A percentile compares a stretch with the other conserved stretches of the same genome.
Evolutionary conservation across 1,140 invertebrate species (phyloP).

Genomic region (Drusus annulatus): DNA sequence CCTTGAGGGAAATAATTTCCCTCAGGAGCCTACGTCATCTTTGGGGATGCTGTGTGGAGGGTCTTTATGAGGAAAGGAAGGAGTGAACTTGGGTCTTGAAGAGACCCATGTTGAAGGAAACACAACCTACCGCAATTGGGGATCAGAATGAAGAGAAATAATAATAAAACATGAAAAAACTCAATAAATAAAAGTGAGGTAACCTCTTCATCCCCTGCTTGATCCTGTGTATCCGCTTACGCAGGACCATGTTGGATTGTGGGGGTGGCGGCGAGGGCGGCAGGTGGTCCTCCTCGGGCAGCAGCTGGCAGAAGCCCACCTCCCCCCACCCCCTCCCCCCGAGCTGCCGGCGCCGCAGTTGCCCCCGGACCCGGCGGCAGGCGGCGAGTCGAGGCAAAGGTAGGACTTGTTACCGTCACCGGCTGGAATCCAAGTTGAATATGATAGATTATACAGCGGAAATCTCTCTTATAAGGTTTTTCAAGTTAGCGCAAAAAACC

Average conservation of each 20-base stretch:
- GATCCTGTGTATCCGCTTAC: slow-evolving; percentile 88
- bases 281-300: slow-evolving; percentile 72
- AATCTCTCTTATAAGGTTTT: no score
- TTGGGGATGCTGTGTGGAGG: no score
- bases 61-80: no score
- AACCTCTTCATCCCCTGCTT: slow-evolving; percentile 90
- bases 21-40: no score
- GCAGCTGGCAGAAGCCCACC: slow-evolving; percentile 67
- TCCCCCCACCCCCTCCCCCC: slow-evolving; percentile 64
- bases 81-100: no score
- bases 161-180: no score
- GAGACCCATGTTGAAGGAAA: no score
- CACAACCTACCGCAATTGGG: no score
- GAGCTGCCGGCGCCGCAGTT: slow-evolving; percentile 64
- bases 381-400: slow-evolving; percentile 75
- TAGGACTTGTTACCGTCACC: slow-evolving; percentile 77
- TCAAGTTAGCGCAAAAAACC: no score
- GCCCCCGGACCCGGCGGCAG: slow-evolving; percentile 67
- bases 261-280: slow-evolving; percentile 76
- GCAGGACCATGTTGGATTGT: slow-evolving; percentile 86
- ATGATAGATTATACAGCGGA: no score
- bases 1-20: no score
- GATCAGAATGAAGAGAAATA: no score
- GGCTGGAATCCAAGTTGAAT: slow-evolving; percentile 63
- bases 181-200: neutral